These are phyloP conservation scores for Gymnorhina tibicen DNA, from an alignment of 2,113 vertebrate species.

Conservation along the genomic window DNA sequence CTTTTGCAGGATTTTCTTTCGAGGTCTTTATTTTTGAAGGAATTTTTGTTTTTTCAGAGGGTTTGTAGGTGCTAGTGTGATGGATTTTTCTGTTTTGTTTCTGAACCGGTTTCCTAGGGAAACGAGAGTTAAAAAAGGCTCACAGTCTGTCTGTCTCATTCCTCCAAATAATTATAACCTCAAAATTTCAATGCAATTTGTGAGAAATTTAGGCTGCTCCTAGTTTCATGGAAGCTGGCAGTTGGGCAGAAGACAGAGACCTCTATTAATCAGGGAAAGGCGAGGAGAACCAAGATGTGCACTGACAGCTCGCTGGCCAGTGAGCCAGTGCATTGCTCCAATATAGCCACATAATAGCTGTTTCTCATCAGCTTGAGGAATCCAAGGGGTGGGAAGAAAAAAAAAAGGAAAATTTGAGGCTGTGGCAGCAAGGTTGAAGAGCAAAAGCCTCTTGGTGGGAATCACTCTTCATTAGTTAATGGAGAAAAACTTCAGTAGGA, in stretches of 20 bases:
- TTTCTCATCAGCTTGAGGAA: neutral
- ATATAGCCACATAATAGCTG: rapidly evolving
- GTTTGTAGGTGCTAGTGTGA: neutral
- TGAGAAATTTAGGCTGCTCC: neutral
- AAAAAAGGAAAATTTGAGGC: neutral
- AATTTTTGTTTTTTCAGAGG: neutral
- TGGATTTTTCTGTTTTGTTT: constrained; percentile 39
- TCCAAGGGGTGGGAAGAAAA: neutral
- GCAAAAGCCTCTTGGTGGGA: neutral
- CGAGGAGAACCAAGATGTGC: neutral
- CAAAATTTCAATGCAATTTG: neutral
- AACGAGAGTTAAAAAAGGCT: constrained; percentile 31
- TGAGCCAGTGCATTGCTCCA: neutral
- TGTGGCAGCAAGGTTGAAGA: neutral
- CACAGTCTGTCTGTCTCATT: constrained; percentile 31
- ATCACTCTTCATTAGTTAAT: neutral
- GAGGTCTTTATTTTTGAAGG: neutral
- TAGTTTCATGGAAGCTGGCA: neutral
- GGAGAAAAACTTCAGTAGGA: neutral
- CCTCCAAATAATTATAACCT: neutral
- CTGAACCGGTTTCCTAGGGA: constrained; percentile 30
- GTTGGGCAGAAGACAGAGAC: neutral
- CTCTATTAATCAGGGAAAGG: neutral
- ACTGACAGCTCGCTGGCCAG: neutral
- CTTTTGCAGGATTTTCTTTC: neutral